Percentiles rank a stretch among this genome's conserved stretches.
Conservation (phyloP, 2,888 invertebrate genomes). For the Eueremaeus valkanovi region DNA sequence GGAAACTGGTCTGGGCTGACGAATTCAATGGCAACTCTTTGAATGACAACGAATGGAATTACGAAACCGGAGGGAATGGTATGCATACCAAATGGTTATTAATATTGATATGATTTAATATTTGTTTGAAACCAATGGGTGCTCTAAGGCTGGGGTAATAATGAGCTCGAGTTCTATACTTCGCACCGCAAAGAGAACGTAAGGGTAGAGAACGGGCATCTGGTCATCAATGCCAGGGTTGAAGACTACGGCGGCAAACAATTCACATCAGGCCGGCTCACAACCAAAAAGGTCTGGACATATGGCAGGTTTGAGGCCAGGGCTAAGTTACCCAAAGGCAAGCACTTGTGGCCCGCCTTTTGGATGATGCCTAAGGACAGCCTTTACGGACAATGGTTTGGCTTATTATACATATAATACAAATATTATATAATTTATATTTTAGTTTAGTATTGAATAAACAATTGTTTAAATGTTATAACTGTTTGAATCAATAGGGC, state of each 20-base stretch:
- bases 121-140: not conserved
- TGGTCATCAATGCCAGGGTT: conserved; percentile 22
- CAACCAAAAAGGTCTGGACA: not conserved
- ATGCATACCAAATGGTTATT: not conserved
- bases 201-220: conserved; percentile 24
- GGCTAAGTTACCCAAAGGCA: conserved; percentile 66
- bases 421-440: not conserved
- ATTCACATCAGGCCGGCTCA: conserved; percentile 6
- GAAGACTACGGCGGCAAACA: not conserved
- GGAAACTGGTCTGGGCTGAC: conserved; percentile 23
- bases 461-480: not conserved
- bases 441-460: not conserved
- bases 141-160: conserved; percentile 10
- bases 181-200: conserved; percentile 6
- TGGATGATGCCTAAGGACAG: conserved; percentile 66
- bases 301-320: conserved; percentile 64
- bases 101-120: not conserved
- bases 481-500: conserved; percentile 52
- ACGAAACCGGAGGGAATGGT: not conserved
- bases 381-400: conserved; percentile 62
- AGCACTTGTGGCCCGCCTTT: conserved; percentile 67
- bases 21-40: conserved; percentile 16
- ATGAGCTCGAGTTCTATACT: conserved; percentile 36
- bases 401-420: too few relatives aligned
- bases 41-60: not conserved